A percentile compares a stretch with the other conserved stretches of the same genome.
Evolutionary conservation across 2,113 vertebrate species (phyloP).

Genomic region (Scomber scombrus): DNA sequence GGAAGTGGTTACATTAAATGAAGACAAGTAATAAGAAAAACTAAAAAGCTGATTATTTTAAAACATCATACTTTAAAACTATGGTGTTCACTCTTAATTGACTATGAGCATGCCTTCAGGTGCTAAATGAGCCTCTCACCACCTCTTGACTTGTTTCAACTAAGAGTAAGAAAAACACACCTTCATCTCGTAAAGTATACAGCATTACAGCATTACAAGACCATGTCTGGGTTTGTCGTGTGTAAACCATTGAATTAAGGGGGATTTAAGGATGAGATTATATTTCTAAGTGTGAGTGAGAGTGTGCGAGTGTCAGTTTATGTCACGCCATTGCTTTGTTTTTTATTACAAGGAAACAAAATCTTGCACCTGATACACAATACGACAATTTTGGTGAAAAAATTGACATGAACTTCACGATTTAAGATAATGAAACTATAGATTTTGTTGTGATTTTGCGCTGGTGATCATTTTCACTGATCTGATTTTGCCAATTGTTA

Average conservation of each 20-base stretch:
- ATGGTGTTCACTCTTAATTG: no score
- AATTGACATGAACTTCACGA: no score
- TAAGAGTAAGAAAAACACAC: conserved; percentile 21
- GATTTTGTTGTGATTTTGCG: not conserved
- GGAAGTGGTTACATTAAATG: not conserved
- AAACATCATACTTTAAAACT: not conserved
- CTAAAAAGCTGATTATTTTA: not conserved
- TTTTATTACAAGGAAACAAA: not conserved
- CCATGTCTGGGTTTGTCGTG: conserved; percentile 24
- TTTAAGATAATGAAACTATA: not conserved
- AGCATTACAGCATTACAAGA: conserved; percentile 20
- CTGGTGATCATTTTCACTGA: not conserved
- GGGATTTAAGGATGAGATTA: conserved; percentile 35
- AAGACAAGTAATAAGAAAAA: not conserved
- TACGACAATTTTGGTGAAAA: not conserved
- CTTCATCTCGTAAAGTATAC: conserved; percentile 8
- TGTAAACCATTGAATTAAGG: conserved; percentile 40
- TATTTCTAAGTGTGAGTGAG: conserved; percentile 11
- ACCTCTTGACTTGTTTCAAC: conserved; percentile 18
- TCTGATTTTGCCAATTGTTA: no score
- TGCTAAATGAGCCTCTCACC: conserved; percentile 21
- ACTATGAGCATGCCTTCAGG: not conserved
- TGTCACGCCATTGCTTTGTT: not conserved
- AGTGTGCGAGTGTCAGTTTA: conserved; percentile 11
- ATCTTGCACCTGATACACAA: not conserved